Evolutionary conservation across 2,797 vertebrate genomes (phyloP).

Genomic region (Notamacropus eugenii): DNA sequence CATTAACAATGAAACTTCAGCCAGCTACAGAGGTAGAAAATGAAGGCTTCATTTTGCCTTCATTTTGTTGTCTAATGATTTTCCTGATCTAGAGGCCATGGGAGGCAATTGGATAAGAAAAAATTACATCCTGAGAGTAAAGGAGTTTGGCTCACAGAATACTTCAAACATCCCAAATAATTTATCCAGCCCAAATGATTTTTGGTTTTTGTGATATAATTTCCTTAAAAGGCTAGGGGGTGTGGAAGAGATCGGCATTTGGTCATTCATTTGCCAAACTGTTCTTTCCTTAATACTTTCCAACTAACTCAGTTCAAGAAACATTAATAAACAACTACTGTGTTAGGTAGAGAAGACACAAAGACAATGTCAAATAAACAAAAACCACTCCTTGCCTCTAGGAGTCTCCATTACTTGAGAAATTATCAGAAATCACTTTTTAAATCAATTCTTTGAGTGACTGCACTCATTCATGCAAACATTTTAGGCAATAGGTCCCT

Average conservation of each 20-base stretch:
- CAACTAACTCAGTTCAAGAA: neutral
- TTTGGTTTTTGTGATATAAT: neutral
- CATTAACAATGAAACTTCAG: neutral
- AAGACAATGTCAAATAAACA: neutral
- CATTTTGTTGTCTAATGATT: neutral
- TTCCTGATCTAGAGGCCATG: neutral
- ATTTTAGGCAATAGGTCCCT: neutral
- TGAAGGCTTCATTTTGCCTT: neutral
- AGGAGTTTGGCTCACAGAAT: neutral
- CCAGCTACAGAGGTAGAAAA: neutral
- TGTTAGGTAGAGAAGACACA: neutral
- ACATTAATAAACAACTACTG: neutral
- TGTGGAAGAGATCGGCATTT: neutral
- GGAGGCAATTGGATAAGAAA: neutral
- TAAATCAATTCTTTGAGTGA: neutral
- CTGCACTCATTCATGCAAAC: no score
- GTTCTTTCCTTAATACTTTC: neutral
- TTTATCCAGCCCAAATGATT: neutral
- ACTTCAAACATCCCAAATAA: neutral
- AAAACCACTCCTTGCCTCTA: neutral
- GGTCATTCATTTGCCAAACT: neutral
- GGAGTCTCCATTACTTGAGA: no score
- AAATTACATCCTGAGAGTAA: neutral
- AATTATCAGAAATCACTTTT: neutral
- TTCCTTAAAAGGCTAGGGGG: neutral